Evolutionary conservation across 2,888 invertebrate genomes (phyloP).

Genomic region (Bedellia somnulentella): DNA sequence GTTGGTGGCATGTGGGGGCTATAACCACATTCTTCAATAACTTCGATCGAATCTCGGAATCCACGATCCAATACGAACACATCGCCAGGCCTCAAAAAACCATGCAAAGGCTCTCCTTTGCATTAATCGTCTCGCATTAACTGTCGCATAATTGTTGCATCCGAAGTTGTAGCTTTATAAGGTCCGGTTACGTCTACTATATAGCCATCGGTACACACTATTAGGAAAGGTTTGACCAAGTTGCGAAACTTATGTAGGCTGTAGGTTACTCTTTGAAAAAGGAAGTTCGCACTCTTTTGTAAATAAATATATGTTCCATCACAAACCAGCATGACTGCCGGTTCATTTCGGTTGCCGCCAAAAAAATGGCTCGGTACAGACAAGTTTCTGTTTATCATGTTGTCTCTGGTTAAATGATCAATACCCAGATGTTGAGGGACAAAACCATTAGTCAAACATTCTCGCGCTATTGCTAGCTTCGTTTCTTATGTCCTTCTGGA

Average conservation of each 20-base stretch:
- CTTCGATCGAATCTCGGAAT: conserved; percentile 2
- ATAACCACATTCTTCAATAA: conserved; percentile 2
- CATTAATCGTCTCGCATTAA: conserved; percentile 1
- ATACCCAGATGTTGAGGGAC: conserved; percentile 4
- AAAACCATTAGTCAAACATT: conserved; percentile 3
- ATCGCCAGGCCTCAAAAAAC: conserved; percentile 1
- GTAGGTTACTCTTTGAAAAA: too few relatives aligned
- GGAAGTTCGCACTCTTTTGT: conserved; percentile 11
- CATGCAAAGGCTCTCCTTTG: too few relatives aligned
- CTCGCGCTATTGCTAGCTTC: conserved; percentile 2
- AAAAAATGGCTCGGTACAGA: conserved; percentile 1
- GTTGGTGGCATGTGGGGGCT: neutral
- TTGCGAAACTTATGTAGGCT: conserved; percentile 9
- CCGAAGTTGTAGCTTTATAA: conserved; percentile 7
- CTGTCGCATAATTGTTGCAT: conserved; percentile 1
- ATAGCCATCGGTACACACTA: conserved; percentile 8
- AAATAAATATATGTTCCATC: too few relatives aligned
- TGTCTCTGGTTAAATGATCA: conserved; percentile 3
- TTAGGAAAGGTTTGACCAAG: conserved; percentile 3
- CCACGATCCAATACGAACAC: conserved; percentile 4
- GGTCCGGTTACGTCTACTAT: conserved; percentile 10
- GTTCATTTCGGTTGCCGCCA: conserved; percentile 8
- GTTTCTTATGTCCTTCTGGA: conserved; percentile 2
- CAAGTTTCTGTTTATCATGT: conserved; percentile 2
- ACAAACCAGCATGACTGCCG: conserved; percentile 9